phyloP scores from a whole-genome alignment of 2,113 vertebrate species.

The Phocoena phocoena region DNA sequence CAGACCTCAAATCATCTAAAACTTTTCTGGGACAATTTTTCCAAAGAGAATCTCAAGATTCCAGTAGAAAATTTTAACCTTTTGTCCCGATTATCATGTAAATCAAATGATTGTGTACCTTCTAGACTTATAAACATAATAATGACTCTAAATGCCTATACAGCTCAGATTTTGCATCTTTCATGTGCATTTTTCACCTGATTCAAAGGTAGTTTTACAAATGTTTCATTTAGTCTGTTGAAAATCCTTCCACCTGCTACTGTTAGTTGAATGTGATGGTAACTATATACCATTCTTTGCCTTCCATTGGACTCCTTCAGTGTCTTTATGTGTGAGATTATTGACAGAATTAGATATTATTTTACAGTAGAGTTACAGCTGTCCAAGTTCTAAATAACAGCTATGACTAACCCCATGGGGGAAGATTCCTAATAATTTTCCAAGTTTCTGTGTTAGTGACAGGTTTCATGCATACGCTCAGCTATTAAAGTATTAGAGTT shows the following conservation, averaged over 20 bases:
- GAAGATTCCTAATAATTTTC: constrained; percentile 63
- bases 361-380: constrained; percentile 56
- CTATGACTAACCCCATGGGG: constrained; percentile 21
- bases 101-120: background rate
- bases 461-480: constrained; percentile 58
- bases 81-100: background rate
- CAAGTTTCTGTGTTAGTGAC: constrained; percentile 57
- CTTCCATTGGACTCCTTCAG: background rate
- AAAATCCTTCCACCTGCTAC: background rate
- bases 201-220: constrained; percentile 1
- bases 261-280: background rate
- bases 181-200: background rate
- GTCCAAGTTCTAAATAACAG: constrained; percentile 61
- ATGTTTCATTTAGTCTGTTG: constrained; percentile 19
- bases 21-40: background rate
- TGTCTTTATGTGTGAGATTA: background rate
- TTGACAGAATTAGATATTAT: constrained; percentile 40
- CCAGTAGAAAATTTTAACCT: background rate
- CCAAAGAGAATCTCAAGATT: constrained; percentile 5
- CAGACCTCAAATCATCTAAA: background rate
- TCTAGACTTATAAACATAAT: background rate
- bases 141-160: background rate
- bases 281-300: constrained; percentile 12
- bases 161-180: background rate
- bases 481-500: constrained; percentile 76